Evolutionary conservation across 2,113 vertebrate species (phyloP).

Genomic region (Neogobius melanostomus): DNA sequence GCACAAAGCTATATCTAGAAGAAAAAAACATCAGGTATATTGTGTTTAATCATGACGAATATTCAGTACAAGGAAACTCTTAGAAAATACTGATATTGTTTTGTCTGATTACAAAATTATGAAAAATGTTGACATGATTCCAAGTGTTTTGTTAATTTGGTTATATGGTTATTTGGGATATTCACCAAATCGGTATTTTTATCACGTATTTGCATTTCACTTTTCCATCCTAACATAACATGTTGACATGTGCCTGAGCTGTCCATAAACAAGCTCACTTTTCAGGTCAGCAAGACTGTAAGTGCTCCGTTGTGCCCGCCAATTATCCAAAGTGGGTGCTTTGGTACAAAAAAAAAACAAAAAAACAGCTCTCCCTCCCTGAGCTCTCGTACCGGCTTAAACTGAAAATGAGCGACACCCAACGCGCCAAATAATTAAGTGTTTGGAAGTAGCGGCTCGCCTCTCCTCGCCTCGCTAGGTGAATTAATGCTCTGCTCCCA

Average conservation of each 20-base stretch:
- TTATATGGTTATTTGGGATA: too few relatives aligned
- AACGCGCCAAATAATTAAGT: slow-evolving; percentile 58
- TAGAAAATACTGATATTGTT: too few relatives aligned
- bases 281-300: slow-evolving; percentile 6
- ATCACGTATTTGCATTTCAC: neutral
- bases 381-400: slow-evolving; percentile 46
- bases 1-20: too few relatives aligned
- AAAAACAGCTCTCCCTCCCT: slow-evolving; percentile 13
- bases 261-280: neutral
- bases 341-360: neutral
- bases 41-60: too few relatives aligned
- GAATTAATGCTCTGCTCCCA: slow-evolving; percentile 68
- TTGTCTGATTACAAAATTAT: too few relatives aligned
- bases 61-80: too few relatives aligned
- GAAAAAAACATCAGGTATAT: too few relatives aligned
- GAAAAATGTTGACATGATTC: too few relatives aligned
- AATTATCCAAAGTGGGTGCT: slow-evolving; percentile 27
- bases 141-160: too few relatives aligned
- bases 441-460: slow-evolving; percentile 57
- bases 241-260: neutral
- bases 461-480: slow-evolving; percentile 55
- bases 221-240: neutral
- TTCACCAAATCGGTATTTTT: neutral
- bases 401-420: slow-evolving; percentile 41
- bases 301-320: slow-evolving; percentile 12